Conservation (phyloP, 2,888 invertebrate genomes). For the Pecten maximus region DNA sequence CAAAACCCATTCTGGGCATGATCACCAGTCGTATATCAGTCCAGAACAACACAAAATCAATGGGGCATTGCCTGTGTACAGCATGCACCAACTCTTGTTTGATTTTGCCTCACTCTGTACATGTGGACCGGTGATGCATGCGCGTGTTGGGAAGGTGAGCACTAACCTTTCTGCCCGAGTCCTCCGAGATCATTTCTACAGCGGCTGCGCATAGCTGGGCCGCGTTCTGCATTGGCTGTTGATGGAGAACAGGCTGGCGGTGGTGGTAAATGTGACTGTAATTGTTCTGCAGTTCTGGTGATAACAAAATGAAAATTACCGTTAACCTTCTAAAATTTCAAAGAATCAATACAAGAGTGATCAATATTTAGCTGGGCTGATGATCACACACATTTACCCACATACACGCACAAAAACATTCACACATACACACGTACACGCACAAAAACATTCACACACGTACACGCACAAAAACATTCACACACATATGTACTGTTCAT, state of each 20-base stretch:
- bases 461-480: conserved; percentile 4
- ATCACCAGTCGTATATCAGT: conserved; percentile 2
- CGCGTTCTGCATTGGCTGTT: conserved; percentile 70
- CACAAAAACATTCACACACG: conserved; percentile 40
- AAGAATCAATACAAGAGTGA: not conserved
- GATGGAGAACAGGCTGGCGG: not conserved
- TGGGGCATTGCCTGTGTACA: not conserved
- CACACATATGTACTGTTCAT: not conserved
- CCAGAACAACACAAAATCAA: conserved; percentile 26
- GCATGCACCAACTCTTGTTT: not conserved
- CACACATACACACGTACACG: conserved; percentile 36
- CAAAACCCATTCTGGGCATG: conserved; percentile 20
- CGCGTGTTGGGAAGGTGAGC: not conserved
- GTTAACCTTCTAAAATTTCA: conserved; percentile 31
- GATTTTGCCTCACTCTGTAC: conserved; percentile 11
- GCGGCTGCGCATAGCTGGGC: conserved; percentile 65
- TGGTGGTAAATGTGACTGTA: conserved; percentile 42
- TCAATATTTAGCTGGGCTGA: conserved; percentile 26
- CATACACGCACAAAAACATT: not conserved
- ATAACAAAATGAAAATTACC: conserved; percentile 39
- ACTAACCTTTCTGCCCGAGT: conserved; percentile 69
- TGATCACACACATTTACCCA: not conserved
- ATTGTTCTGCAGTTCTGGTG: conserved; percentile 65
- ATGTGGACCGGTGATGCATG: conserved; percentile 17
- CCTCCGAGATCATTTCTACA: conserved; percentile 63